phyloP scores from a whole-genome alignment of 2,888 invertebrate genomes.

The Chelonus formosanus region DNA sequence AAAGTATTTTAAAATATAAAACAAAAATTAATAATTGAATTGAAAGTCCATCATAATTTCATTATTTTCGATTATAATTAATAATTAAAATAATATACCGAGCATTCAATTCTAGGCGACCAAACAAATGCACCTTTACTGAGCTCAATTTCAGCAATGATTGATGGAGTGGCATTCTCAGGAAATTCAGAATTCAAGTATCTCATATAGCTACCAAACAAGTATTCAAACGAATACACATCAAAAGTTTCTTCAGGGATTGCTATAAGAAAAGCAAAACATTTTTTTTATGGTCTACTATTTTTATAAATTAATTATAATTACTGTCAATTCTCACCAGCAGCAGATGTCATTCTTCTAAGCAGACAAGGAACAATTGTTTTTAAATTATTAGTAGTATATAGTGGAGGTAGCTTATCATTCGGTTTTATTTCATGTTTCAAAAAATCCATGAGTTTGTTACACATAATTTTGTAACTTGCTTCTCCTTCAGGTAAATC shows the following conservation, averaged over 20 bases:
- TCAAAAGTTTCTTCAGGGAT: conserved; percentile 42
- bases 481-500: conserved; percentile 52
- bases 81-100: conserved; percentile 46
- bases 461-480: conserved; percentile 60
- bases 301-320: background rate
- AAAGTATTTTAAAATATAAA: too few relatives aligned
- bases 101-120: conserved; percentile 57
- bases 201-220: conserved; percentile 27
- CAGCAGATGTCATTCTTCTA: conserved; percentile 38
- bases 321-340: conserved; percentile 39
- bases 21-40: too few relatives aligned
- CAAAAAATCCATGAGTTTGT: conserved; percentile 63
- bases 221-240: conserved; percentile 35
- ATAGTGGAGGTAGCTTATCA: conserved; percentile 62
- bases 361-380: conserved; percentile 44
- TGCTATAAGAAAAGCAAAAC: conserved; percentile 26
- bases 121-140: conserved; percentile 60
- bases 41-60: too few relatives aligned
- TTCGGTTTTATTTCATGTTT: conserved; percentile 40
- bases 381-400: conserved; percentile 50
- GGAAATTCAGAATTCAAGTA: conserved; percentile 17
- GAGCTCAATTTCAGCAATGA: conserved; percentile 56
- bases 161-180: conserved; percentile 30
- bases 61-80: too few relatives aligned
- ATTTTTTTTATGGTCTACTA: background rate